Percentiles rank a stretch among this genome's conserved stretches.
Evolutionary conservation across 2,888 invertebrate species (phyloP).

Genomic region (Drosophila monieri): DNA sequence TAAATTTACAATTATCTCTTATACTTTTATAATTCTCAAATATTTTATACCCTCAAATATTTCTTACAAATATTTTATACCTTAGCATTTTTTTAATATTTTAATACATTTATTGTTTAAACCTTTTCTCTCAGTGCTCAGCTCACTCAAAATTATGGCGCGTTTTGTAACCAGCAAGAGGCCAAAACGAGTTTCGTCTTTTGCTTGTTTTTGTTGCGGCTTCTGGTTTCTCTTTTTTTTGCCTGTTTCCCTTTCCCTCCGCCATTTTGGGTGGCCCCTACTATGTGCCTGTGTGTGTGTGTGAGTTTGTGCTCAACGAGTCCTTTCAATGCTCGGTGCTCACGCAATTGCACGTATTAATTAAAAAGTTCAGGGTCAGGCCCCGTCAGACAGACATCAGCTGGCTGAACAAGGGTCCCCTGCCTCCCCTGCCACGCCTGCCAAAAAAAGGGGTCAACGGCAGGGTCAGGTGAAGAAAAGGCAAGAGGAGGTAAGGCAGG

Average conservation of each 20-base stretch:
- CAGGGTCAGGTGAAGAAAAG: not conserved
- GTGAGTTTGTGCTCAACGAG: slow-evolving; percentile 13
- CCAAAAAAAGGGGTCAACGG: not conserved
- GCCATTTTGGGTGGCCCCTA: slow-evolving; percentile 12
- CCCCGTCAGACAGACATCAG: slow-evolving; percentile 35
- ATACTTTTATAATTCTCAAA: too few relatives aligned
- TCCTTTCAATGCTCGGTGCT: slow-evolving; percentile 34
- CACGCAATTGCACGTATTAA: slow-evolving; percentile 70
- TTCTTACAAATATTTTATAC: too few relatives aligned
- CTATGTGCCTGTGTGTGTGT: not conserved
- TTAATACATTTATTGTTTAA: too few relatives aligned
- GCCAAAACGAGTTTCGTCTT: slow-evolving; percentile 39
- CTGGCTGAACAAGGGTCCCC: slow-evolving; percentile 24
- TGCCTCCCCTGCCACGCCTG: not conserved
- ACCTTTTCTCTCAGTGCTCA: slow-evolving; percentile 3
- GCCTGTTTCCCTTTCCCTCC: not conserved
- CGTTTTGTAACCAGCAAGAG: slow-evolving; percentile 42
- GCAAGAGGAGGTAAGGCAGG: not conserved
- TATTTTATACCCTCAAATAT: too few relatives aligned
- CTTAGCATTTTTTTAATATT: too few relatives aligned
- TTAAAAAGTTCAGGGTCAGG: slow-evolving; percentile 67
- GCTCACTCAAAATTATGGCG: slow-evolving; percentile 33
- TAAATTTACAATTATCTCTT: too few relatives aligned
- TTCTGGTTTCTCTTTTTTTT: slow-evolving; percentile 11
- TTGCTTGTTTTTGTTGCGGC: slow-evolving; percentile 41